These are phyloP conservation scores for Bimastos eiseni DNA, from an alignment of 2,888 invertebrate species.

Conservation along the genomic window DNA sequence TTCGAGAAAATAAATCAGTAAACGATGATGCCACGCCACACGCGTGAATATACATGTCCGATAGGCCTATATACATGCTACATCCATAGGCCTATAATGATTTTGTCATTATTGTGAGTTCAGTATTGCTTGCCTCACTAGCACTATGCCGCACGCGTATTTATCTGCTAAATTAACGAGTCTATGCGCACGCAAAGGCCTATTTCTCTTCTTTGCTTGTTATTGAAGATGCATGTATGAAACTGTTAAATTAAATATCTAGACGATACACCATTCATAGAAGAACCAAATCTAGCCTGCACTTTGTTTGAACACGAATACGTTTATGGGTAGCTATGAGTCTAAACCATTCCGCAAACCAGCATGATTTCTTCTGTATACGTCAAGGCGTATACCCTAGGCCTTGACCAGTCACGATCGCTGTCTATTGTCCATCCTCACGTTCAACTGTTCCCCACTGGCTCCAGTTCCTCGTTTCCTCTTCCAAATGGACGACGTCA, in stretches of 20 bases:
- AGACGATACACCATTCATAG: neutral
- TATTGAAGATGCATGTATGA: too few species aligned
- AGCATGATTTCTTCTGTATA: neutral
- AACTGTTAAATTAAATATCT: too few species aligned
- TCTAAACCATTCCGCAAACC: neutral
- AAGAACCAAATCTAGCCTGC: neutral
- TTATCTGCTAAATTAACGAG: neutral
- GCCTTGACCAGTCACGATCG: neutral
- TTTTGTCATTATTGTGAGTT: neutral
- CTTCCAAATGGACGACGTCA: too few species aligned
- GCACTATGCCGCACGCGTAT: neutral
- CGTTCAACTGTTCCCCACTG: neutral
- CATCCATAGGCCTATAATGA: too few species aligned
- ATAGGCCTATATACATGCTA: too few species aligned
- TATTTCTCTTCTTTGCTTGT: neutral
- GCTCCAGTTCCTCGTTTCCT: neutral
- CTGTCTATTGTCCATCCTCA: neutral
- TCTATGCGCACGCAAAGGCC: neutral
- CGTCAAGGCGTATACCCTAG: too few species aligned
- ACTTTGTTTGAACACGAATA: neutral
- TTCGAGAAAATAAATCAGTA: neutral
- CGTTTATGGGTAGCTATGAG: neutral
- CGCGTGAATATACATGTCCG: too few species aligned
- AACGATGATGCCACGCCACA: neutral
- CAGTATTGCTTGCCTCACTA: neutral